These are phyloP conservation scores for Drosophila borealis DNA, from an alignment of 2,888 invertebrate species.

Conservation along the genomic window DNA sequence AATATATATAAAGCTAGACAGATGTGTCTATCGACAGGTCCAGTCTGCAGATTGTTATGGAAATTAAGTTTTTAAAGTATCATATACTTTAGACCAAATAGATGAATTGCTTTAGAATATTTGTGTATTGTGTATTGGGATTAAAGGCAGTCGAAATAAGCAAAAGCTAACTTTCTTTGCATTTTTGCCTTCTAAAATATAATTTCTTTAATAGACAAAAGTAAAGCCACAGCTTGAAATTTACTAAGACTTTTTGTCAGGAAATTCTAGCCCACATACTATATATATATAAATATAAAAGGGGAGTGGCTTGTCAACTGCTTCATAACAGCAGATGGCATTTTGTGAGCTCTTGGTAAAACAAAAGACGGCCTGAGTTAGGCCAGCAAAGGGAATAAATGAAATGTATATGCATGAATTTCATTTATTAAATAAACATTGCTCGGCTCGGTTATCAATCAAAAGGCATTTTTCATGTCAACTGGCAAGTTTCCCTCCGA, in stretches of 20 bases:
- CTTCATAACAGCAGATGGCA: slow-evolving; percentile 20
- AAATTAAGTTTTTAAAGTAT: too few species aligned
- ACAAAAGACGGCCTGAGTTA: slow-evolving; percentile 41
- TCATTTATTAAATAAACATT: slow-evolving; percentile 73
- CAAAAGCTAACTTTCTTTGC: not conserved
- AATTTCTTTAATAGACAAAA: not conserved
- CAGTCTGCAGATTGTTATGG: too few species aligned
- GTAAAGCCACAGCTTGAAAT: not conserved
- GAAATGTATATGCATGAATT: slow-evolving; percentile 50
- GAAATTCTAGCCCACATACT: slow-evolving; percentile 8
- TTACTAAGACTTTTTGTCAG: not conserved
- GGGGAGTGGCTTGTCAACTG: not conserved
- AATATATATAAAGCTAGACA: not conserved
- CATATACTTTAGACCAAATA: too few species aligned
- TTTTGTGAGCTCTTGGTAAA: slow-evolving; percentile 14
- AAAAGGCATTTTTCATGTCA: slow-evolving; percentile 67
- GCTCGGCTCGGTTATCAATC: slow-evolving; percentile 67
- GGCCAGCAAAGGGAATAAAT: slow-evolving; percentile 3
- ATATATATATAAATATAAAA: not conserved
- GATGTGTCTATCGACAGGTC: too few species aligned
- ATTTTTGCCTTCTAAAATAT: not conserved
- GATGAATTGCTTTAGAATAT: too few species aligned
- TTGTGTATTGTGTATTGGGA: too few species aligned
- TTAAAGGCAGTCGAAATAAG: too few species aligned
- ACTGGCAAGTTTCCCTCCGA: slow-evolving; percentile 39